These are phyloP conservation scores for Pseudomyrmex pallidus DNA, from an alignment of 1,140 invertebrate species.

Conservation along the genomic window DNA sequence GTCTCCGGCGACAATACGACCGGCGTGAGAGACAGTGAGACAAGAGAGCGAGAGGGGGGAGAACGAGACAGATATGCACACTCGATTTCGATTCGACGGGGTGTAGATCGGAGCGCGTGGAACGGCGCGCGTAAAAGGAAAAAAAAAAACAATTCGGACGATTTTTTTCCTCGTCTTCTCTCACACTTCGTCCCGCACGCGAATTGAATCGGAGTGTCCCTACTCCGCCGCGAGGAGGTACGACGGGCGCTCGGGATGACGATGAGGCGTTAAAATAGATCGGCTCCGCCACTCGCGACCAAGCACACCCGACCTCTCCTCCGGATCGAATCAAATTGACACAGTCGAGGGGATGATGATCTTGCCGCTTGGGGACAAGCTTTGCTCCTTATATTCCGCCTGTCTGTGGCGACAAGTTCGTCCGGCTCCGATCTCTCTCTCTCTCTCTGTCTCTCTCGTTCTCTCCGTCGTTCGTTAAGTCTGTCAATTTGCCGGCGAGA, in stretches of 20 bases:
- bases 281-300: conserved; percentile 9
- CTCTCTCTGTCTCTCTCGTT: no score
- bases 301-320: conserved; percentile 11
- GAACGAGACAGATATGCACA: conserved; percentile 47
- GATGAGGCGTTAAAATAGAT: conserved; percentile 74
- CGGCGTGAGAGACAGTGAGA: conserved; percentile 40
- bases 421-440: no score
- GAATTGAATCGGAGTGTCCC: not conserved
- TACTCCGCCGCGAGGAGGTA: not conserved
- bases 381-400: no score
- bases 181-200: conserved; percentile 30
- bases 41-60: conserved; percentile 49
- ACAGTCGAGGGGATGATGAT: conserved; percentile 32
- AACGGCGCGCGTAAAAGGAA: conserved; percentile 42
- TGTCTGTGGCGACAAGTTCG: no score
- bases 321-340: conserved; percentile 21
- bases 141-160: conserved; percentile 21
- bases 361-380: not conserved
- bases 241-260: conserved; percentile 12
- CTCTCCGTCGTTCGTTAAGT: no score
- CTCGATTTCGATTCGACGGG: conserved; percentile 64
- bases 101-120: not conserved
- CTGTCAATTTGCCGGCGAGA: no score
- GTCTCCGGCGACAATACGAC: conserved; percentile 24
- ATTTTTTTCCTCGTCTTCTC: conserved; percentile 58